Evolutionary conservation across 2,797 vertebrate species (phyloP), one percentile per base, ranked within the genome.

Genomic region (Sebastes minor): DNA sequence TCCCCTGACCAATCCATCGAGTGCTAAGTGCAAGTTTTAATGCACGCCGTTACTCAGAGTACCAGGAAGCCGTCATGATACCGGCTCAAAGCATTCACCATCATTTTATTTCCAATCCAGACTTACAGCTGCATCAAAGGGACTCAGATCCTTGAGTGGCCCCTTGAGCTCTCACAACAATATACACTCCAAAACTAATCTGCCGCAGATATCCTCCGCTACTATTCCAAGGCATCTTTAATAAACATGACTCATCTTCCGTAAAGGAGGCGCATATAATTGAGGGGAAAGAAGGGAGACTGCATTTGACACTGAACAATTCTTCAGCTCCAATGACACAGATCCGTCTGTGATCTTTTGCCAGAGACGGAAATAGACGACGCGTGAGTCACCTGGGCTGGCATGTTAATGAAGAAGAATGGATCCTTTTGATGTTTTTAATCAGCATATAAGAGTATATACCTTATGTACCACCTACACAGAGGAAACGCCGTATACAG

Each of bases 171-270:
- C 76, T 76, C 70, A n/a, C 46, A 92, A 93, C 85, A 92, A 87
- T 81, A 88, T 86, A 53, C 89, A 91, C 90, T 91, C 49, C 72
- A 88, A 87, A 92, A 62, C 86, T 85, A 80, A 93, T 94, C 80
- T 81, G 28, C 77, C 25, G 22, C 64, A 52, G 38, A 86, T 79
- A 81, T 85, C 71, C 79, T 32, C 66, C 8, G 78, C 71, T 74
- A 30, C 84, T 80, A 81, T 87, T 90, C 69, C 71, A n/a, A 76
- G 80, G 53, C 56, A 16, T 67, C 78, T 86, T 84, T 85, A 87
- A 89, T 88, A 80, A 89, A 85, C 60, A 80, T 66, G 56, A 90
- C 23, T 91, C 81, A 83, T 83, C 60, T 60, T 71, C 72, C 30
- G 38, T 82, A 73, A 91, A 71, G 67, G 57, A 85, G 71, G 49